Evolutionary conservation across 1,140 invertebrate species (phyloP).

Genomic region (Phenacoccus solenopsis): DNA sequence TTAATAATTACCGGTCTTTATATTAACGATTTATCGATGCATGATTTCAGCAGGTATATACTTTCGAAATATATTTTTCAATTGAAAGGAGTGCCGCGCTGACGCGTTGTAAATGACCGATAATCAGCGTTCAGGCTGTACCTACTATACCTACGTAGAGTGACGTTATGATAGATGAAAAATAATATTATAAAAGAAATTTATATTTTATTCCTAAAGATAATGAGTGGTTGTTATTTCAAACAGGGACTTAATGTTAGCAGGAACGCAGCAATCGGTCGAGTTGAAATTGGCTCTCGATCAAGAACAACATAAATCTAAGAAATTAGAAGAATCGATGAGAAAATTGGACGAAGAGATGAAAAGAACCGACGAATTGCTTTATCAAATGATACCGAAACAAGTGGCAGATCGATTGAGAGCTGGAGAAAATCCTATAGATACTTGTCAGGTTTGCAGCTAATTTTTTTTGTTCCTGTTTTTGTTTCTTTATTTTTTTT

Average conservation of each 20-base stretch:
- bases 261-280: conserved; percentile 92
- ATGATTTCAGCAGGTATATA: conserved; percentile 79
- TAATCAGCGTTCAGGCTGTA: not conserved
- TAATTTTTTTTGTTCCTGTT: too few species aligned
- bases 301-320: conserved; percentile 92
- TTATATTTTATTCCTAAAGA: too few species aligned
- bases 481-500: too few species aligned
- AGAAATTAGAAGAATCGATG: conserved; percentile 93
- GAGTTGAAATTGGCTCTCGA: conserved; percentile 89
- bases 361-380: conserved; percentile 83
- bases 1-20: conserved; percentile 81
- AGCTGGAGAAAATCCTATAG: conserved; percentile 82
- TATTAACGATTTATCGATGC: conserved; percentile 95
- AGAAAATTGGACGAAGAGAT: conserved; percentile 88
- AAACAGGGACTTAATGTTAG: conserved; percentile 80
- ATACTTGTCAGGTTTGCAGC: conserved; percentile 79
- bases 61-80: not conserved
- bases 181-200: too few species aligned
- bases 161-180: too few species aligned
- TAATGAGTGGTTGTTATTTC: conserved; percentile 6
- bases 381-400: conserved; percentile 98
- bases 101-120: not conserved
- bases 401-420: conserved; percentile 84
- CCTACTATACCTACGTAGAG: not conserved
- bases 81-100: not conserved